Percentiles rank a stretch among this genome's conserved stretches.
phyloP scores from a whole-genome alignment of 1,140 invertebrate species.

The Eulimnadia texana region DNA sequence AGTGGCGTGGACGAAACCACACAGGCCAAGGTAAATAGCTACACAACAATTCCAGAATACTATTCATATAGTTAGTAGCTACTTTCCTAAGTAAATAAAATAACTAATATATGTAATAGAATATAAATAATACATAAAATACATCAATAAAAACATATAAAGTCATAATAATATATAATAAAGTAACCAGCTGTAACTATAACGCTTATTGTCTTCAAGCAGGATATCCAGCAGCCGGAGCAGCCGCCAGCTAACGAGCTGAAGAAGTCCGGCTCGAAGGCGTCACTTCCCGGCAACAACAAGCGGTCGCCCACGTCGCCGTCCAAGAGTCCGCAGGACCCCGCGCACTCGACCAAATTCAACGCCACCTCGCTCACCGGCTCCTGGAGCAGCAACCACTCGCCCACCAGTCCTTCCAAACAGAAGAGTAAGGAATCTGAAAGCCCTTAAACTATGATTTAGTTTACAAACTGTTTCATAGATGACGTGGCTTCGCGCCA shows the following conservation, averaged over 20 bases:
- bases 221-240: not conserved
- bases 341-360: not conserved
- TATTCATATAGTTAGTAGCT: too few relatives aligned
- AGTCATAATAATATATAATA: too few relatives aligned
- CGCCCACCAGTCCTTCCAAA: not conserved
- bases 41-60: too few relatives aligned
- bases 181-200: not conserved
- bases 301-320: not conserved
- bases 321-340: not conserved
- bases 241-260: not conserved
- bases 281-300: not conserved
- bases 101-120: too few relatives aligned
- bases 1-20: conserved; percentile 20
- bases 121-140: too few relatives aligned
- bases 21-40: conserved; percentile 18
- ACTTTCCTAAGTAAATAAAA: too few relatives aligned
- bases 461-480: too few relatives aligned
- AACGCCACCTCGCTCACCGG: not conserved
- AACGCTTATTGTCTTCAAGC: not conserved
- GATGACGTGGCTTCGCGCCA: too few relatives aligned
- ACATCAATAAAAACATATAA: too few relatives aligned
- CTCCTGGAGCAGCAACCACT: not conserved
- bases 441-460: not conserved
- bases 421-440: not conserved
- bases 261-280: not conserved